Conservation (phyloP, 2,113 vertebrate species). For the Ictalurus punctatus region DNA sequence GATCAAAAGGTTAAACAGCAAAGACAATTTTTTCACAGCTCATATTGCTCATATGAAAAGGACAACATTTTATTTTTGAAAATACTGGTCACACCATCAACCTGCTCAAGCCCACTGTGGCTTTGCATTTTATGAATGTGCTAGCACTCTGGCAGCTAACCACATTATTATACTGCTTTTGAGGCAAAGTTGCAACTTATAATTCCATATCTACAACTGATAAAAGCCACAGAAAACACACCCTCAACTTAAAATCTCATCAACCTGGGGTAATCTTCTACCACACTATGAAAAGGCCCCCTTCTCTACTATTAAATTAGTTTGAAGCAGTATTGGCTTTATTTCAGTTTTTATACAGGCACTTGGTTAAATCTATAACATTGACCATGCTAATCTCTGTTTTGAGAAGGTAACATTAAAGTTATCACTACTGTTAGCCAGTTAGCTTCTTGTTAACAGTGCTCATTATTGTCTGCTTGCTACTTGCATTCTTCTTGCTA, state of each 20-base stretch:
- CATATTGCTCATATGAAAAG: too few relatives aligned
- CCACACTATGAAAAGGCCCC: not conserved
- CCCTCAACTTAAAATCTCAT: not conserved
- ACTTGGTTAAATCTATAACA: not conserved
- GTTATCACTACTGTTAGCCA: too few relatives aligned
- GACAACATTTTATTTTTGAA: not conserved
- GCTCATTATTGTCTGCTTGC: not conserved
- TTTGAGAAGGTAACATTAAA: too few relatives aligned
- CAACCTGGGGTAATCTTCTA: not conserved
- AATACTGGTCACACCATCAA: not conserved
- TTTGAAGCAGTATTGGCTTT: not conserved
- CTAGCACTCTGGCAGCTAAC: too few relatives aligned
- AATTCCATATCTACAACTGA: not conserved
- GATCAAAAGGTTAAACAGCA: too few relatives aligned
- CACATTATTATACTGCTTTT: not conserved
- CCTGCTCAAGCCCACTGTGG: too few relatives aligned
- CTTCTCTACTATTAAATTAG: not conserved
- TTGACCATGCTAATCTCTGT: not conserved
- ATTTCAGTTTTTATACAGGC: not conserved
- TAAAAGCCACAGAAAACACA: not conserved
- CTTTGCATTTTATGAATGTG: too few relatives aligned
- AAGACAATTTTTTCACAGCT: too few relatives aligned
- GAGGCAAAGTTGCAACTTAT: not conserved
- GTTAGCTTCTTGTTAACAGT: not conserved
- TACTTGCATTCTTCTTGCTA: not conserved